These are phyloP conservation scores for Nasonia longicornis DNA, from an alignment of 1,140 invertebrate species.

Conservation along the genomic window DNA sequence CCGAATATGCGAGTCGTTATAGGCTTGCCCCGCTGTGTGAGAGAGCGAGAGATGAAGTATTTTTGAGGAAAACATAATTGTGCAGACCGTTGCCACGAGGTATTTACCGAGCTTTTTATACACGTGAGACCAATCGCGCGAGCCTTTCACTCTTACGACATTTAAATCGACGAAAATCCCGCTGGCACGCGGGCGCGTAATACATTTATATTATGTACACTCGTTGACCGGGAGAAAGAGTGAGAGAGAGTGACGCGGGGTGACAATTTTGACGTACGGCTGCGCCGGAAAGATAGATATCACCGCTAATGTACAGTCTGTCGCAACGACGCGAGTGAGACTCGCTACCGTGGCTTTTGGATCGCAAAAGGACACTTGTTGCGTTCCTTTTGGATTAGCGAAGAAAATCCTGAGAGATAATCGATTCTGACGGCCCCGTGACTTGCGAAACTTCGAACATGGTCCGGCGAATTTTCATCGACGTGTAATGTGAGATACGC, in stretches of 20 bases:
- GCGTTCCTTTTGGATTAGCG: not conserved
- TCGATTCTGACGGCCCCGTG: not conserved
- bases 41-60: not conserved
- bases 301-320: too few species aligned
- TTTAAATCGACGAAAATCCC: not conserved
- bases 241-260: too few species aligned
- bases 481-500: too few species aligned
- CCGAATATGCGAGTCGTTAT: not conserved
- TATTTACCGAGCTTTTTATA: not conserved
- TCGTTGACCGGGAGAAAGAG: not conserved
- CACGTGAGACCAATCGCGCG: not conserved
- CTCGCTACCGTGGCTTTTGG: not conserved
- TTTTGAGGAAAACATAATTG: slow-evolving; percentile 1
- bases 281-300: too few species aligned
- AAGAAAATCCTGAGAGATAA: not conserved
- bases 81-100: not conserved
- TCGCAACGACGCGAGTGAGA: not conserved
- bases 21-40: not conserved
- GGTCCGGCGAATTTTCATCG: too few species aligned
- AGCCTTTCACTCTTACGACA: slow-evolving; percentile 34
- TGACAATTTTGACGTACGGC: slow-evolving; percentile 21
- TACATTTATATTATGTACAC: not conserved
- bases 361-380: not conserved
- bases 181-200: not conserved
- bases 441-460: too few species aligned